phyloP scores from a whole-genome alignment of 2,888 invertebrate genomes.

The Ectemnius continuus region DNA sequence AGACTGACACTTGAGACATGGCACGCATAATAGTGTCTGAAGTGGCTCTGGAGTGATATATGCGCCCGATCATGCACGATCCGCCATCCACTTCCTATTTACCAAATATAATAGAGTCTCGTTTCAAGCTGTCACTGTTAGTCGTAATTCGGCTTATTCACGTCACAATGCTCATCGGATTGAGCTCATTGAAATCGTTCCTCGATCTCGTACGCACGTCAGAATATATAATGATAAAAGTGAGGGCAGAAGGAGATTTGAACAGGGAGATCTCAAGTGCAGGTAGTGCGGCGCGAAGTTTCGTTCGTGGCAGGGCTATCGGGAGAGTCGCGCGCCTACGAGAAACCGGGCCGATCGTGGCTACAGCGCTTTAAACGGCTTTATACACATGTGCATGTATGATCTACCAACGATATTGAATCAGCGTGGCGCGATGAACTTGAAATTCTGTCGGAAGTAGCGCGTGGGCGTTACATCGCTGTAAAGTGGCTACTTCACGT shows the following conservation, averaged over 20 bases:
- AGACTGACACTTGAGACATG: no score
- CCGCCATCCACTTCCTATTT: no score
- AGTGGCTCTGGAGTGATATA: no score
- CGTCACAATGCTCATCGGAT: no score
- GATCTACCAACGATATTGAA: conserved; percentile 47
- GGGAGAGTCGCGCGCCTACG: conserved; percentile 28
- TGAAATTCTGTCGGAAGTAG: conserved; percentile 54
- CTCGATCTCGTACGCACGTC: no score
- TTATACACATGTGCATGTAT: conserved; percentile 29
- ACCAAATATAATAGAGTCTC: no score
- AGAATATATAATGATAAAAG: no score
- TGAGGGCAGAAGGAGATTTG: neutral
- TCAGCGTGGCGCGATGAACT: conserved; percentile 45
- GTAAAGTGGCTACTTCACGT: conserved; percentile 57
- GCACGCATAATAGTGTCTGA: no score
- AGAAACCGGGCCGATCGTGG: conserved; percentile 5
- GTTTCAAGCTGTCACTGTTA: no score
- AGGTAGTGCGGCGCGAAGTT: conserved; percentile 11
- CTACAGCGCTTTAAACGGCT: conserved; percentile 28
- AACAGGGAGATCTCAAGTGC: neutral
- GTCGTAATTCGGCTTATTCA: no score
- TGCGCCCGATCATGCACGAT: no score
- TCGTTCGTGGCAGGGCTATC: neutral
- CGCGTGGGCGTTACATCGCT: conserved; percentile 47
- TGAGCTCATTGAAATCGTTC: no score